A percentile compares a stretch with the other conserved stretches of the same genome.
Evolutionary conservation across 2,113 vertebrate genomes (phyloP).

Genomic region (Taxidea taxus): DNA sequence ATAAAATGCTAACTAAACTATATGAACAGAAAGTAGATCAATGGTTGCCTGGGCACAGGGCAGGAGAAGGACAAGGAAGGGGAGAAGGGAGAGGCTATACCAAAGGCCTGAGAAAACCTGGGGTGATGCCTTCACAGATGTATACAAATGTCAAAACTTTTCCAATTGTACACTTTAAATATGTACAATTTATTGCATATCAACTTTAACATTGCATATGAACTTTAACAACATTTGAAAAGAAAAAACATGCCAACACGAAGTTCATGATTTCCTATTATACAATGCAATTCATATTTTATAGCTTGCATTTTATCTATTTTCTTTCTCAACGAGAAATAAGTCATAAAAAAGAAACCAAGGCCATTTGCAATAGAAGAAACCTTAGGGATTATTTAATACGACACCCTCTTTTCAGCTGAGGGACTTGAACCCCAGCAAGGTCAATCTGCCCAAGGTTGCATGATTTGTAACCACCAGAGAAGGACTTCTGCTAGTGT

Average conservation of each 20-base stretch:
- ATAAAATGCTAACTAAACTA: background rate
- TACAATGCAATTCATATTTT: background rate
- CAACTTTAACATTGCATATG: too few relatives aligned
- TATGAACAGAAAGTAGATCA: background rate
- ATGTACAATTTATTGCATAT: background rate
- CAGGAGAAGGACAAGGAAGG: background rate
- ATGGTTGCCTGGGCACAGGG: background rate
- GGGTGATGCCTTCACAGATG: background rate
- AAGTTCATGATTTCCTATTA: background rate
- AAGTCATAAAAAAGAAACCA: background rate
- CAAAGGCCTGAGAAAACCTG: background rate
- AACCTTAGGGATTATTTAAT: background rate
- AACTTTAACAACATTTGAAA: background rate
- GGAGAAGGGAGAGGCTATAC: background rate
- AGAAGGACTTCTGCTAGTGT: background rate
- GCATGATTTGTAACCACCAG: background rate
- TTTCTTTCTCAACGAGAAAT: conserved; percentile 20
- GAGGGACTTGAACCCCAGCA: background rate
- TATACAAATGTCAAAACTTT: background rate
- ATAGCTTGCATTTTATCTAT: background rate
- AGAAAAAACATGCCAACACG: background rate
- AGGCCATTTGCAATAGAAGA: background rate
- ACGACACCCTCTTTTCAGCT: background rate
- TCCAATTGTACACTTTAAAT: background rate
- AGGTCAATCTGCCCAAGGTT: background rate